Evolutionary conservation across 2,113 vertebrate species (phyloP).

Genomic region (Arvicanthis niloticus): DNA sequence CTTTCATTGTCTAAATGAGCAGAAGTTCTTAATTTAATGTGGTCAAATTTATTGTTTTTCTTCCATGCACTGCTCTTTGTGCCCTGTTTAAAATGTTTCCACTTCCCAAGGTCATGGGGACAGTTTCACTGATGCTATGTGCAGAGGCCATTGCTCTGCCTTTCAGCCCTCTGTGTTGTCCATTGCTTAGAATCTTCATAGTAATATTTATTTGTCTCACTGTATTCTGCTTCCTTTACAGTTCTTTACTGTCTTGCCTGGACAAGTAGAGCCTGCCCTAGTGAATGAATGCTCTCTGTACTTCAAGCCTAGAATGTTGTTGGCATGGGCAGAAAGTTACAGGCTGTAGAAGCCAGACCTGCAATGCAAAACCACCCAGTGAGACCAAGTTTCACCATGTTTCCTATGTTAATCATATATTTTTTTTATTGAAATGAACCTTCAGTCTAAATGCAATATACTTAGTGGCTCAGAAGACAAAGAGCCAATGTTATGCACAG

Average conservation of each 20-base stretch:
- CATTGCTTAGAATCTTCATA: not conserved
- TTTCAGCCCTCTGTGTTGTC: not conserved
- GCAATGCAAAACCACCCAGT: rapidly evolving
- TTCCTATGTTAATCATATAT: not conserved
- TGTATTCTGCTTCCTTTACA: not conserved
- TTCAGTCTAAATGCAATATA: not conserved
- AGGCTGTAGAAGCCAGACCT: too few species aligned
- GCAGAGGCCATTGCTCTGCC: not conserved
- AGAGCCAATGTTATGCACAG: not conserved
- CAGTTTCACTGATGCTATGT: not conserved
- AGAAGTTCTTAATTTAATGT: constrained; percentile 65
- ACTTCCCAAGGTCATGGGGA: not conserved
- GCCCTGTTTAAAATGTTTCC: constrained; percentile 10
- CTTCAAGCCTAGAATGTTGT: rapidly evolving
- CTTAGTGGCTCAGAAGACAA: not conserved
- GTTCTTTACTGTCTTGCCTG: not conserved
- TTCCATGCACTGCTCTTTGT: constrained; percentile 13
- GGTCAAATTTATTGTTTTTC: constrained; percentile 41
- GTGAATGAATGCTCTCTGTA: not conserved
- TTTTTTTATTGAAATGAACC: not conserved
- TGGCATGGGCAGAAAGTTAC: not conserved
- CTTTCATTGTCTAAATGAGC: not conserved
- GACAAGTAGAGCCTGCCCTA: too few species aligned
- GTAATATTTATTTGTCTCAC: not conserved
- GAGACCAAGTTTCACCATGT: not conserved